A percentile compares a stretch with the other conserved stretches of the same genome.
phyloP scores from a whole-genome alignment of 2,888 invertebrate species.

The Diadegma fenestrale region DNA sequence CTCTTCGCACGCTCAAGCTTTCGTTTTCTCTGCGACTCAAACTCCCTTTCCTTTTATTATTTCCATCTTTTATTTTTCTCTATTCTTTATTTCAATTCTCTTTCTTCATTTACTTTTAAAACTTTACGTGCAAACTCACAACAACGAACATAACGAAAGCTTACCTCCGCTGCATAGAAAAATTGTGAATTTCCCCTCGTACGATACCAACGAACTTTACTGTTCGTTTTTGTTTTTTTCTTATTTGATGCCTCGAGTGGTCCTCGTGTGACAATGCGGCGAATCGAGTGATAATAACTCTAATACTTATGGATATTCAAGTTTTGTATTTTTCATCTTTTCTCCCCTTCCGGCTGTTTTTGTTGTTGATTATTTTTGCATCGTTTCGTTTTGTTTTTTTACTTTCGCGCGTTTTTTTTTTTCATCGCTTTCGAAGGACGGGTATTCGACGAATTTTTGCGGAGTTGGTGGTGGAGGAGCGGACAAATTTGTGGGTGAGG shows the following conservation, averaged over 20 bases:
- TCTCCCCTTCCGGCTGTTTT: not conserved
- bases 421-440: slow-evolving; percentile 62
- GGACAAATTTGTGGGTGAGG: slow-evolving; percentile 53
- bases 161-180: slow-evolving; percentile 64
- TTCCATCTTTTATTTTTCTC: not conserved
- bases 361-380: slow-evolving; percentile 13
- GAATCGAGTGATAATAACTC: slow-evolving; percentile 65
- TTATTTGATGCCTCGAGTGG: slow-evolving; percentile 59
- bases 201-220: slow-evolving; percentile 26
- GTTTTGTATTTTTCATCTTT: slow-evolving; percentile 22
- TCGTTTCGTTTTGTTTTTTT: slow-evolving; percentile 13
- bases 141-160: slow-evolving; percentile 66
- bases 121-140: slow-evolving; percentile 64
- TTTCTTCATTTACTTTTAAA: not conserved
- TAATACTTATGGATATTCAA: slow-evolving; percentile 65
- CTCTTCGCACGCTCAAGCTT: slow-evolving; percentile 53
- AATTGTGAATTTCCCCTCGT: slow-evolving; percentile 50
- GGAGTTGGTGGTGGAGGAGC: slow-evolving; percentile 20
- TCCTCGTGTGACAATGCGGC: slow-evolving; percentile 67
- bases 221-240: slow-evolving; percentile 11
- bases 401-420: slow-evolving; percentile 29
- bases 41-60: slow-evolving; percentile 2
- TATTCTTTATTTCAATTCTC: slow-evolving; percentile 24
- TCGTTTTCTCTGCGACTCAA: slow-evolving; percentile 31
- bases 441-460: slow-evolving; percentile 58